Evolutionary conservation across 2,113 vertebrate species (phyloP).

Genomic region (Hyla sarda): DNA sequence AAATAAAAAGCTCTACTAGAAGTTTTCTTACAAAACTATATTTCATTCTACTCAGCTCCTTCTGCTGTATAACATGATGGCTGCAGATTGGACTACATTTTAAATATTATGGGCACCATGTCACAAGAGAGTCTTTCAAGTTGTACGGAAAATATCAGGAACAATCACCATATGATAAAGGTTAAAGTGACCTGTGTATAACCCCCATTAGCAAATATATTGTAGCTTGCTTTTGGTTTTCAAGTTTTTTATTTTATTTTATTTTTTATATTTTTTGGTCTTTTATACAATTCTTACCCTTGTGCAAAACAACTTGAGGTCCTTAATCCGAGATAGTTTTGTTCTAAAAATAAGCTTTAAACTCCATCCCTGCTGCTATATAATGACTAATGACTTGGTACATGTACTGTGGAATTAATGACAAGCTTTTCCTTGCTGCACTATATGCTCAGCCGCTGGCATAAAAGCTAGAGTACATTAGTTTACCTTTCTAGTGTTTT

Average conservation of each 20-base stretch:
- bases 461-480: constrained; percentile 27
- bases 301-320: constrained; percentile 17
- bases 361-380: constrained; percentile 1
- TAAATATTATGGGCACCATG: too few species aligned
- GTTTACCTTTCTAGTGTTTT: constrained; percentile 26
- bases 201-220: not conserved
- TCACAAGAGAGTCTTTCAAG: too few species aligned
- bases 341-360: constrained; percentile 37
- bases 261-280: not conserved
- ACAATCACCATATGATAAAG: too few species aligned
- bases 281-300: not conserved
- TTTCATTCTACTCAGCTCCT: too few species aligned
- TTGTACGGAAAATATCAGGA: too few species aligned
- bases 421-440: not conserved
- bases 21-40: too few species aligned
- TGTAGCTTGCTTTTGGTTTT: not conserved
- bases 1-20: too few species aligned
- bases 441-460: not conserved
- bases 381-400: constrained; percentile 25
- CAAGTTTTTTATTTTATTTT: not conserved
- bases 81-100: too few species aligned
- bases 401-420: constrained; percentile 15
- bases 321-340: constrained; percentile 13
- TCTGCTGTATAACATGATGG: too few species aligned
- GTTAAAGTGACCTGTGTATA: too few species aligned